Evolutionary conservation across 2,797 vertebrate genomes (phyloP).

Genomic region (Oceanodroma leucorhoa): DNA sequence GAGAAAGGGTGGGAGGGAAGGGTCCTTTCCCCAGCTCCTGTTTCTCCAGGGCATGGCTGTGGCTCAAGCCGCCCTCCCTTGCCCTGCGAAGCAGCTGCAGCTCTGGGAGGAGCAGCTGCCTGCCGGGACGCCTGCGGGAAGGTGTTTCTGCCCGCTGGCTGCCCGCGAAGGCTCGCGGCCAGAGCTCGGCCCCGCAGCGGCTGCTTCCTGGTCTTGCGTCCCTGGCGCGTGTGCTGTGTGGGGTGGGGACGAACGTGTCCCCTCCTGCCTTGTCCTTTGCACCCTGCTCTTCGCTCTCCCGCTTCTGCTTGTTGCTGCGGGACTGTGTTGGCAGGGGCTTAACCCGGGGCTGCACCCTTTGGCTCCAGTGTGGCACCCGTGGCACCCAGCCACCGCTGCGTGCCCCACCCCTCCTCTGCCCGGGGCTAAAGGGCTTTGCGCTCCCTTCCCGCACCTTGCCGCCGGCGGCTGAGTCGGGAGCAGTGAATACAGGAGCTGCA

Average conservation of each 20-base stretch:
- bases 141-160: background rate
- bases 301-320: fast-evolving
- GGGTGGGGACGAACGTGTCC: background rate
- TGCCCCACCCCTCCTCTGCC: background rate
- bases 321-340: background rate
- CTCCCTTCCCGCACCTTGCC: fast-evolving
- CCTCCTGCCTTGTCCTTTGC: background rate
- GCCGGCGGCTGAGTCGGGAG: fast-evolving
- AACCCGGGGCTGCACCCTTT: background rate
- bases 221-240: fast-evolving
- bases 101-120: background rate
- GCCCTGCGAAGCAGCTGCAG: background rate
- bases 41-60: background rate
- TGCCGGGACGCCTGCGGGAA: background rate
- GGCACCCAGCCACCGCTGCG: fast-evolving
- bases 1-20: background rate
- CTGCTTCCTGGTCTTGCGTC: background rate
- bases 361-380: background rate
- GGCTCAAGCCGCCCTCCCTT: background rate
- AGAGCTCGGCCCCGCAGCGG: fast-evolving
- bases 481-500: fast-evolving
- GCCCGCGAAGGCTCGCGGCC: fast-evolving
- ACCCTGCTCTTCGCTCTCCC: background rate
- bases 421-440: background rate
- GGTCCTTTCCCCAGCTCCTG: background rate